Conservation (phyloP, 2,113 vertebrate genomes). For the Oncorhynchus clarkii region DNA sequence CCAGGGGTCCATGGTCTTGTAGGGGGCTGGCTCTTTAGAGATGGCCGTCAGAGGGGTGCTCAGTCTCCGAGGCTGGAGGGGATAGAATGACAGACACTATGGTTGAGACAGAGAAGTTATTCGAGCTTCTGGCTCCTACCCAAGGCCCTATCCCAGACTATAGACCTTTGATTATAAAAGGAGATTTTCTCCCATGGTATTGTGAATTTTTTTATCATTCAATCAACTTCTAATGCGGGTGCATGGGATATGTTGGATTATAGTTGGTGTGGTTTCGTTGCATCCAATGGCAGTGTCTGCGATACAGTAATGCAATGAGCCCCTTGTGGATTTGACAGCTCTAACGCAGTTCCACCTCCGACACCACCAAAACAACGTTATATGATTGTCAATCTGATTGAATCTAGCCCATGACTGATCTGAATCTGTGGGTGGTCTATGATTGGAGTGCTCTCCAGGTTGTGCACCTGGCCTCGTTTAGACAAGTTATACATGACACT, state of each 20-base stretch:
- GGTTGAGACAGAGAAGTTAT: too few relatives aligned
- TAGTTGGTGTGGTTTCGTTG: background rate
- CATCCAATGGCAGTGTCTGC: too few relatives aligned
- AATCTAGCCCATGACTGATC: background rate
- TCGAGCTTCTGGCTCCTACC: background rate
- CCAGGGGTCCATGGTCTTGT: constrained; percentile 25
- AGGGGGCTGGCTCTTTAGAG: constrained; percentile 33
- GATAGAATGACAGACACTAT: background rate
- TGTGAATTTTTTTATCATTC: background rate
- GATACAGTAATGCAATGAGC: too few relatives aligned
- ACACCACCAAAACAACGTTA: too few relatives aligned
- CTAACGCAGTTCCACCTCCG: too few relatives aligned
- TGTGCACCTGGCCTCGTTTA: constrained; percentile 1
- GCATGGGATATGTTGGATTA: too few relatives aligned
- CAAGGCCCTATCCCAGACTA: background rate
- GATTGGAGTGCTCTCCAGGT: constrained; percentile 5
- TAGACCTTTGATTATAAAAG: background rate
- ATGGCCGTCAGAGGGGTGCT: constrained; percentile 38
- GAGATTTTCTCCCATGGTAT: background rate
- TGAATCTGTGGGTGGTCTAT: constrained; percentile 22
- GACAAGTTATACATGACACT: constrained; percentile 33
- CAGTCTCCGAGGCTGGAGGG: constrained; percentile 22
- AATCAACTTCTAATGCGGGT: too few relatives aligned
- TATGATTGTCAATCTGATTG: constrained; percentile 16
- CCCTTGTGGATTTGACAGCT: too few relatives aligned